phyloP scores from a whole-genome alignment of 2,797 vertebrate species.

The Pangasius mekongensis region DNA sequence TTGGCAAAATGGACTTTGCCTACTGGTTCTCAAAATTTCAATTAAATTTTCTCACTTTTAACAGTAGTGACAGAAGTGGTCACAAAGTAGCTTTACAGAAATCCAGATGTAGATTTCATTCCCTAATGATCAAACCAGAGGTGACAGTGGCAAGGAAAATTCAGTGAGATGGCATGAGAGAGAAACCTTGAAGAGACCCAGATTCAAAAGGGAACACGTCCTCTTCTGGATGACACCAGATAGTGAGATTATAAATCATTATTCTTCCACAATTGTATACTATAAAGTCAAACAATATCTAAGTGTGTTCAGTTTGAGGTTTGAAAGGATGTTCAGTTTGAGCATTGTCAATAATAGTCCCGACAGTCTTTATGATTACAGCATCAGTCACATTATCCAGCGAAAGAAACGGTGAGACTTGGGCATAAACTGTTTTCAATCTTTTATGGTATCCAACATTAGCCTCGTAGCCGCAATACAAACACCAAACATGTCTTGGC shows the following conservation, averaged over 20 bases:
- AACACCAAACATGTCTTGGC: neutral
- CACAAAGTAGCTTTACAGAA: neutral
- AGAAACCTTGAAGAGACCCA: neutral
- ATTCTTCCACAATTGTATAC: neutral
- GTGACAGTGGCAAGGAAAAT: neutral
- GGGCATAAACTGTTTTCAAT: neutral
- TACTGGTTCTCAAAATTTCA: neutral
- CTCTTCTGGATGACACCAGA: neutral
- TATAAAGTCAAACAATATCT: neutral
- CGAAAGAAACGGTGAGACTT: neutral
- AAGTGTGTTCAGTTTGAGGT: neutral
- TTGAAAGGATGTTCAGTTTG: slow-evolving; percentile 1
- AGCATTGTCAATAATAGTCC: neutral
- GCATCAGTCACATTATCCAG: neutral
- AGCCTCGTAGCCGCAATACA: neutral
- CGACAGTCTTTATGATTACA: neutral
- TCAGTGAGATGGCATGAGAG: neutral
- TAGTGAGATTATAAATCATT: neutral
- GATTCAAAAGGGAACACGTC: neutral
- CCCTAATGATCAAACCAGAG: neutral
- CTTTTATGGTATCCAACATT: neutral
- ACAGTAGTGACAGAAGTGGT: neutral
- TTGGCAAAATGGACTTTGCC: no score
- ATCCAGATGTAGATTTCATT: neutral
- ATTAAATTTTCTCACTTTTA: neutral